These are phyloP conservation scores for fruit fly (Drosophila melanogaster) DNA, from an alignment of 1,140 invertebrate genomes.

Conservation along the genomic window Release_6_plus_ISO1_MT NT_033779.5:4018501-4019000, in stretches of 20 bases:
- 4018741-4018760: constrained; percentile 83
- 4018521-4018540: neutral
- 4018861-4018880: constrained; percentile 67
- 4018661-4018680: neutral
- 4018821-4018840: constrained; percentile 83
- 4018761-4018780: constrained; percentile 83
- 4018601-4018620: no score
- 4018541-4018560: no score
- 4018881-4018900: constrained; percentile 80
- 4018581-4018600: no score
- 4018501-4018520: neutral
- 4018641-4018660: neutral
- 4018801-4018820: constrained; percentile 53
- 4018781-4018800: constrained; percentile 42
- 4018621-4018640: no score
- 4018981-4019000: constrained; percentile 73
- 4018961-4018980: constrained; percentile 70
- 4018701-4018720: constrained; percentile 32
- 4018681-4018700: constrained; percentile 26
- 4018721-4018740: constrained; percentile 70
- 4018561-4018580: no score
- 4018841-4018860: constrained; percentile 82
- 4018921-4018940: constrained; percentile 18
- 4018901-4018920: constrained; percentile 61
- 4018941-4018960: constrained; percentile 71